phyloP scores from a whole-genome alignment of 2,888 invertebrate species.

The Nudaria mundana region DNA sequence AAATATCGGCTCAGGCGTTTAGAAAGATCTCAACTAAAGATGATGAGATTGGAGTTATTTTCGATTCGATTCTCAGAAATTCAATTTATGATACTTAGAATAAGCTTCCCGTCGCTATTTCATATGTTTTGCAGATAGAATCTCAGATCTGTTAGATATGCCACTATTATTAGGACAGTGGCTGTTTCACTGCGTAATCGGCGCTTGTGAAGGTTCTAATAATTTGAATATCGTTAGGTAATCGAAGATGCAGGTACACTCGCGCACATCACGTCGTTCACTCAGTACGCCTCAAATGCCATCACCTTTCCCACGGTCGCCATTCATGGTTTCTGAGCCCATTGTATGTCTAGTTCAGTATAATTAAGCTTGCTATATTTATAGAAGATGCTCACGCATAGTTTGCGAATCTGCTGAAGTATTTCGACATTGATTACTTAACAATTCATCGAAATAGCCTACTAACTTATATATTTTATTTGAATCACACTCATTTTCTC shows the following conservation, averaged over 20 bases:
- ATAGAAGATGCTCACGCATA: constrained; percentile 26
- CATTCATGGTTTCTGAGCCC: constrained; percentile 48
- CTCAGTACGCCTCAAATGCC: constrained; percentile 46
- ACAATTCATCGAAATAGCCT: constrained; percentile 1
- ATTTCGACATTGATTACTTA: constrained; percentile 6
- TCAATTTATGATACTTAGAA: too few species aligned
- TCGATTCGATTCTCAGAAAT: too few species aligned
- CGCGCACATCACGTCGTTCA: constrained; percentile 14
- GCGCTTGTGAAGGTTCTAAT: constrained; percentile 1
- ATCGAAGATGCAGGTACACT: constrained; percentile 44
- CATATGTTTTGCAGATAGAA: too few species aligned
- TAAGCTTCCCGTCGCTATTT: too few species aligned
- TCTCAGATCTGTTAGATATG: too few species aligned
- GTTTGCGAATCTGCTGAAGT: constrained; percentile 1
- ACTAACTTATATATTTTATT: too few species aligned
- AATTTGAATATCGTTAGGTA: constrained; percentile 43
- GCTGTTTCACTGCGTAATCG: too few species aligned
- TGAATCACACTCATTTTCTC: too few species aligned
- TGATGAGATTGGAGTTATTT: too few species aligned
- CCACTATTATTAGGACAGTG: too few species aligned
- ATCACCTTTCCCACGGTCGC: constrained; percentile 61
- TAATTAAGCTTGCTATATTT: constrained; percentile 48
- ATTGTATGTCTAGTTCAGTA: constrained; percentile 62
- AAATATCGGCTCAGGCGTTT: too few species aligned
- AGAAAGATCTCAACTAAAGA: too few species aligned